Conservation (phyloP, 2,888 invertebrate species). For the Entomobrya multifasciata region DNA sequence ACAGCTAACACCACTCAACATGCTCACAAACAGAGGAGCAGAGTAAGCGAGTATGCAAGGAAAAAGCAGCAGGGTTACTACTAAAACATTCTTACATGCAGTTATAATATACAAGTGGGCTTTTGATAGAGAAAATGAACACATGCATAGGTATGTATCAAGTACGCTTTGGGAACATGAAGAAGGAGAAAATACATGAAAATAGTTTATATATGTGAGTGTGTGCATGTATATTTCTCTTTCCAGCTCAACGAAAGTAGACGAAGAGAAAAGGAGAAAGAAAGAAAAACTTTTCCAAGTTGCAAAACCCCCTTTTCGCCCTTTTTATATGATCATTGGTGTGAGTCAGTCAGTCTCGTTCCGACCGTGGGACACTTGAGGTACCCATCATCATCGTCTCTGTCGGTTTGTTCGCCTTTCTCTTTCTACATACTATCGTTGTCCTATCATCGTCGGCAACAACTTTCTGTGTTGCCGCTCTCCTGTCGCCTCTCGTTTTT, state of each 20-base stretch:
- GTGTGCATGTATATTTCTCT: slow-evolving; percentile 29
- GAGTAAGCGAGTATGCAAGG: slow-evolving; percentile 14
- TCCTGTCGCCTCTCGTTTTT: slow-evolving; percentile 65
- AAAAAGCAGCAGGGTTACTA: slow-evolving; percentile 44
- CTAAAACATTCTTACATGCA: not conserved
- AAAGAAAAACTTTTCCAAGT: slow-evolving; percentile 70
- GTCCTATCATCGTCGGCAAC: slow-evolving; percentile 58
- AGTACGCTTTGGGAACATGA: slow-evolving; percentile 32
- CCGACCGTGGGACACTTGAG: slow-evolving; percentile 79
- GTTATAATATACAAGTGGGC: slow-evolving; percentile 13
- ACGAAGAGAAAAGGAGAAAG: slow-evolving; percentile 53
- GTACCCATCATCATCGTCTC: slow-evolving; percentile 74
- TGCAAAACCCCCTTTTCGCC: slow-evolving; percentile 74
- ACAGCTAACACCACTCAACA: not conserved
- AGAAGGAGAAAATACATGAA: slow-evolving; percentile 23
- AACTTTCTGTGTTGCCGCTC: slow-evolving; percentile 47
- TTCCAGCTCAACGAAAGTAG: slow-evolving; percentile 64
- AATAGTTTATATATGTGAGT: slow-evolving; percentile 6
- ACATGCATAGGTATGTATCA: slow-evolving; percentile 44
- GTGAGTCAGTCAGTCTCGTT: slow-evolving; percentile 78
- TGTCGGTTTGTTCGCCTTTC: slow-evolving; percentile 37
- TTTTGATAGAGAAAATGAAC: slow-evolving; percentile 38
- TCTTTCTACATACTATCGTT: slow-evolving; percentile 48
- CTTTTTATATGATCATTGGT: slow-evolving; percentile 74
- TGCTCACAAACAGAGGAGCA: not conserved